Evolutionary conservation across 2,113 vertebrate species (phyloP), one percentile per base, ranked within the genome.

Genomic region (Chelonoidis abingdonii): DNA sequence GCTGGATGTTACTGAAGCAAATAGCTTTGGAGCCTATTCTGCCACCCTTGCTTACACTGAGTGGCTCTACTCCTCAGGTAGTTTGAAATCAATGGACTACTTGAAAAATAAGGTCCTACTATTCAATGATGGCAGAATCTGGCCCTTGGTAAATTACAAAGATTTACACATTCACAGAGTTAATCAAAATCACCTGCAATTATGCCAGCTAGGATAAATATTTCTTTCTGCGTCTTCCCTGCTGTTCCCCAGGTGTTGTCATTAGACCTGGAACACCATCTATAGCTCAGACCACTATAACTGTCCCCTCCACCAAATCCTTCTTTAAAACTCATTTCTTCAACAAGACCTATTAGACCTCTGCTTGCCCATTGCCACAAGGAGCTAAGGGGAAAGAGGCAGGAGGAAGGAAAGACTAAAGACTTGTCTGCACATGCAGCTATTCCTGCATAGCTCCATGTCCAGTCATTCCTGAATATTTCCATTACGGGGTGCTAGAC

Each of bases 141-240:
- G 57, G 24, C 5, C 83, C 62, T 47, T 0, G 1, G 16, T n/a
- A 25, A 49, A 38, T 72, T 69, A 69, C 35, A 69, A 19, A 35
- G 1, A 0, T 3, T 6, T 84, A 13, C 21, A 1, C 17, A 5
- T 27, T 8, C 65, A 10, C 52, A 1, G 41, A n/a, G 27, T 44
- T 76, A 49, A 59, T 10, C 50, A 38, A 72, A 0, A 0, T 10
- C 29, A 5, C 4, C 38, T 27, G 19, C 1, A 0, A 7, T 2
- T 21, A 2, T 10, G 1, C 5, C 69, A 38, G 25, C 31, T 52
- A 1, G 27, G 13, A 8, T 35, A 10, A 1, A 1, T 31, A 25
- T 56, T 5, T 5, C 62, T 62, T 47, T 17, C 22, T 76, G 29
- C 50, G 87, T 21, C 75, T 38, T n/a, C n/a, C n/a, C 29, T 75